Evolutionary conservation across 2,797 vertebrate genomes (phyloP), one percentile per base, ranked within the genome.

Genomic region (Galaxias olidus): DNA sequence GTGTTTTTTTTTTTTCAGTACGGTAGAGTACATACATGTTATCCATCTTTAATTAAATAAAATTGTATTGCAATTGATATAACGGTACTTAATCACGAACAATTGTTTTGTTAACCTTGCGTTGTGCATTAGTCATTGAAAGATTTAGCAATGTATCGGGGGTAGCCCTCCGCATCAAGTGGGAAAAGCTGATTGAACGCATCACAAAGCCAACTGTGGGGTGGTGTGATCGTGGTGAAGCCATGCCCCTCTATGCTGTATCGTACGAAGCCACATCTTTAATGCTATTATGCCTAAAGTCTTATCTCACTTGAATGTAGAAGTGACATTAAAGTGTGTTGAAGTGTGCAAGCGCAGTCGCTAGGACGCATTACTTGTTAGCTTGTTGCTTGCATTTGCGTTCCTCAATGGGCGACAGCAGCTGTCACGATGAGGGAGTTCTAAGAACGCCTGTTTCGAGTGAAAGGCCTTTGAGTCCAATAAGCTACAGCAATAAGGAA

Each of bases 361-460:
- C 5, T 69, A 79, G 68, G 79, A 74, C 72, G 63, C 73, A 69
- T 74, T 80, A 69, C 72, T 76, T 77, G 47, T 45, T 49, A 44
- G 76, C 84, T 83, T 82, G 84, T 84, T 83, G 83, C 82, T 76
- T 56, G 14, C 53, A 55, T 76, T 61, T 55, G 56, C 51, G 19
- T 49, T 54, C 41, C 30, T 0, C 30, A 44, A 58, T 58, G 47
- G 17, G 44, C 55, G 40, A 43, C 59, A 73, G 61, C 2, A 61
- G 30, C 8, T 41, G n/a, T 61, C 47, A 42, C 47, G 12, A 30
- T 30, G 30, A 18, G 47, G 11, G 20, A 17, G 46, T 49, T 18
- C 40, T 42, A n/a, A 41, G 47, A 49, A 15, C 44, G 59, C 20
- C 11, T 59, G 48, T 46, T 5, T 12, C 55, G 10, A 66, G 49